Evolutionary conservation across 2,797 vertebrate species (phyloP).

Genomic region (Acanthurus lineatus): DNA sequence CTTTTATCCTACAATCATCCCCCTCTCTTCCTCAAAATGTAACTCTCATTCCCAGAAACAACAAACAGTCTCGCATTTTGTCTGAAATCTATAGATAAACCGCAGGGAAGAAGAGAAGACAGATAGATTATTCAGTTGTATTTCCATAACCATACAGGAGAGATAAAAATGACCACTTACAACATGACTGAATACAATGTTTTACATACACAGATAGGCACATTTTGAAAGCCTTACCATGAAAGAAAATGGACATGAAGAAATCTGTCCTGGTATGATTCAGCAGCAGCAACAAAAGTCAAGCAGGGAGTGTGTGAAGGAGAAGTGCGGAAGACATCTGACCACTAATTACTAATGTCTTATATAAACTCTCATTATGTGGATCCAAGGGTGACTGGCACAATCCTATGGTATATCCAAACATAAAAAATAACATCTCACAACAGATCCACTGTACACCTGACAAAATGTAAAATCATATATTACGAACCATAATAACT

Average conservation of each 20-base stretch:
- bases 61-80: slow-evolving; percentile 40
- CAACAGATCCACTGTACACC: slow-evolving; percentile 66
- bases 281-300: slow-evolving; percentile 51
- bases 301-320: slow-evolving; percentile 40
- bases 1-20: slow-evolving; percentile 46
- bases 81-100: slow-evolving; percentile 39
- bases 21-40: slow-evolving; percentile 44
- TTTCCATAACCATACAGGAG: slow-evolving; percentile 55
- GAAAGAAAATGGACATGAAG: slow-evolving; percentile 42
- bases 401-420: slow-evolving; percentile 41
- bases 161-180: slow-evolving; percentile 52
- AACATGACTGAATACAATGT: slow-evolving; percentile 57
- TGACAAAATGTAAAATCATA: slow-evolving; percentile 67
- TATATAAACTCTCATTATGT: slow-evolving; percentile 41
- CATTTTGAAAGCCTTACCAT: slow-evolving; percentile 46
- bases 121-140: slow-evolving; percentile 48
- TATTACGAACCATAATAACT: slow-evolving; percentile 78
- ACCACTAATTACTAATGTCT: slow-evolving; percentile 33
- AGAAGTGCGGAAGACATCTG: slow-evolving; percentile 54
- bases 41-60: slow-evolving; percentile 22
- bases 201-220: slow-evolving; percentile 46
- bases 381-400: slow-evolving; percentile 46
- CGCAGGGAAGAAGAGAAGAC: slow-evolving; percentile 30
- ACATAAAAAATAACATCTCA: slow-evolving; percentile 58
- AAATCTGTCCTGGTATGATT: slow-evolving; percentile 31